These are phyloP conservation scores for Pemphigus obesinymphae DNA, from an alignment of 1,140 invertebrate genomes.

Conservation along the genomic window DNA sequence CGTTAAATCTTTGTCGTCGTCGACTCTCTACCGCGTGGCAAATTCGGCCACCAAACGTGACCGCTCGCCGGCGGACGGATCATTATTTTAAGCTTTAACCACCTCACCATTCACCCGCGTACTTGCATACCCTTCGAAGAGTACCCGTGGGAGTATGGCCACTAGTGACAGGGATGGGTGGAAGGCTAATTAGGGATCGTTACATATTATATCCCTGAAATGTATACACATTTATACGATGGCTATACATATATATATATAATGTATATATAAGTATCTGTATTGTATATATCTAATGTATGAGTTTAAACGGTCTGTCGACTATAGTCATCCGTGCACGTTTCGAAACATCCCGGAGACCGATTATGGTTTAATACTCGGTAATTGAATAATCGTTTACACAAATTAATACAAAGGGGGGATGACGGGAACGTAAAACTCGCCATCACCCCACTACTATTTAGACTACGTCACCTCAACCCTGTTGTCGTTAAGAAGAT, in stretches of 20 bases:
- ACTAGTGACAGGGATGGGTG: background rate
- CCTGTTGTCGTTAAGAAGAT: no score
- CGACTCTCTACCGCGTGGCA: background rate
- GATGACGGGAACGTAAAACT: background rate
- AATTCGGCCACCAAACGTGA: background rate
- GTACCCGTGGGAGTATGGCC: background rate
- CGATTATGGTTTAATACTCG: slow-evolving; percentile 23
- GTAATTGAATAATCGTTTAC: slow-evolving; percentile 35
- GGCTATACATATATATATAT: no score
- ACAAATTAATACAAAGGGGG: background rate
- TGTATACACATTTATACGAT: no score
- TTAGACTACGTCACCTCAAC: no score
- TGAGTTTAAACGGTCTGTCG: background rate
- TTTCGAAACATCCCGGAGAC: background rate
- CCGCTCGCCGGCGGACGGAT: background rate
- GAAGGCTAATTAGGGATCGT: background rate
- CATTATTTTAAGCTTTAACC: background rate
- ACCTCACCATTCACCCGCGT: background rate
- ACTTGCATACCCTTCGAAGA: no score
- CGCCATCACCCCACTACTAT: no score
- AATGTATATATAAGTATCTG: no score
- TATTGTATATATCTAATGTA: background rate
- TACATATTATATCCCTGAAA: background rate
- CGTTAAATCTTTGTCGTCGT: background rate
- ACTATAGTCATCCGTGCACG: background rate